Evolutionary conservation across 1,140 invertebrate species (phyloP), one percentile per base, ranked within the genome.

Genomic region (silkworm (Bombyx mori)): DNA sequence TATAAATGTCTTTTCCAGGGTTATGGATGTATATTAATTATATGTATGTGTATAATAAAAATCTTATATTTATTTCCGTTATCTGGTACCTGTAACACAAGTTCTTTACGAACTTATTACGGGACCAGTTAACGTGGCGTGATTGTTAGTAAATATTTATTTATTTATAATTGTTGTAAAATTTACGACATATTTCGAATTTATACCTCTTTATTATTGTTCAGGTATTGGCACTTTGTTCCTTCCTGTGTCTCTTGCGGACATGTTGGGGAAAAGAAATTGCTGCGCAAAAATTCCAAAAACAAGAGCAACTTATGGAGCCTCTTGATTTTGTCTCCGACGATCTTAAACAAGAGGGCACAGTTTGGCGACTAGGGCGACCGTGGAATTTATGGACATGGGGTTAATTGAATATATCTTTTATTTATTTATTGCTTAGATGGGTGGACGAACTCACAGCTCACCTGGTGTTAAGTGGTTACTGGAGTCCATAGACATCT

Each of bases 371-470:
- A 7, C 56, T 57, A 42, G 71, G 70, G 72, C 65, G 65, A 49
- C 74, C 69, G 4, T 54, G 53, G 53, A 54, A 54, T 7, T 66
- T 77, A 42, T 70, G 63, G 60, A 66, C 77, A 68, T 70, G 63
- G 63, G 75, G 77, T 78, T 62, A 54, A 73, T 66, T 58, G 57
- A 42, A 18, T 9, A 57, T 58, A 18, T 52, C 0, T 35, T 0
- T 18, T 18, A 18, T 18, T 18, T 18, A 18, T 18, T 18, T 18
- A 18, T 18, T 18, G 12, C 12, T 18, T 18, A 18, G 12, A 18
- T 18, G 12, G 12, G 12, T 18, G 12, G 12, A 18, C 1, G 12
- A 18, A 18, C 12, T 18, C 12, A 18, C 12, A 18, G 12, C 12
- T 18, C 12, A 18, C 12, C 12, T 18, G 12, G 12, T 18, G 12